Percentiles rank a stretch among this genome's conserved stretches.
These are phyloP conservation scores for Lumbricus terrestris DNA, from an alignment of 2,888 invertebrate genomes.

Conservation along the genomic window DNA sequence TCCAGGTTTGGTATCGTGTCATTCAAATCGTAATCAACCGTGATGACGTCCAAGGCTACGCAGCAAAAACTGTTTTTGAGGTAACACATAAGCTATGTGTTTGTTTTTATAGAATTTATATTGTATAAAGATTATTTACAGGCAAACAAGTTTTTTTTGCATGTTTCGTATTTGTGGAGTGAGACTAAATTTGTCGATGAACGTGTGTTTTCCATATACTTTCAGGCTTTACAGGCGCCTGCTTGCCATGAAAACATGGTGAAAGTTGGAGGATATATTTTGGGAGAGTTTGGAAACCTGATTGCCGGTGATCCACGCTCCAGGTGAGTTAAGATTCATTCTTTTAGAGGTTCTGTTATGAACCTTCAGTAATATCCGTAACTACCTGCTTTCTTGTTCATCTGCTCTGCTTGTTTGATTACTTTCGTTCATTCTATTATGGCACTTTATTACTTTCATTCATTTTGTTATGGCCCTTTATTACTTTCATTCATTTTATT, in stretches of 20 bases:
- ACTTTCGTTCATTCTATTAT: not conserved
- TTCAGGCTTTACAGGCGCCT: conserved; percentile 87
- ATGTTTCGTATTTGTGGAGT: too few relatives aligned
- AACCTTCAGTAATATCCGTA: not conserved
- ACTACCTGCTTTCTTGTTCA: not conserved
- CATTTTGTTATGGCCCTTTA: not conserved
- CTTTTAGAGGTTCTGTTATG: not conserved
- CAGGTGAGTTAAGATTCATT: conserved; percentile 50
- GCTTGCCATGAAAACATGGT: conserved; percentile 99
- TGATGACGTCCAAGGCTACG: conserved; percentile 99
- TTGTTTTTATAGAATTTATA: not conserved
- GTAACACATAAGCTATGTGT: conserved; percentile 58
- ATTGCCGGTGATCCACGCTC: conserved; percentile 98
- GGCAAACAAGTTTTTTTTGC: too few relatives aligned
- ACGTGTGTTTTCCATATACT: conserved; percentile 4
- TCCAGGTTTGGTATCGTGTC: conserved; percentile 84
- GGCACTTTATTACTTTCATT: too few relatives aligned
- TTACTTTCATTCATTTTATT: not conserved
- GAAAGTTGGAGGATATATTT: conserved; percentile 97
- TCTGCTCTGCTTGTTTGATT: not conserved
- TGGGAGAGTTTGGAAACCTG: conserved; percentile 77
- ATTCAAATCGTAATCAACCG: conserved; percentile 99
- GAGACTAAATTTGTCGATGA: not conserved
- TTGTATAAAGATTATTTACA: not conserved
- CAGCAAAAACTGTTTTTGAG: conserved; percentile 99